phyloP scores from a whole-genome alignment of 2,113 vertebrate genomes.

The Neopipo cinnamomea region DNA sequence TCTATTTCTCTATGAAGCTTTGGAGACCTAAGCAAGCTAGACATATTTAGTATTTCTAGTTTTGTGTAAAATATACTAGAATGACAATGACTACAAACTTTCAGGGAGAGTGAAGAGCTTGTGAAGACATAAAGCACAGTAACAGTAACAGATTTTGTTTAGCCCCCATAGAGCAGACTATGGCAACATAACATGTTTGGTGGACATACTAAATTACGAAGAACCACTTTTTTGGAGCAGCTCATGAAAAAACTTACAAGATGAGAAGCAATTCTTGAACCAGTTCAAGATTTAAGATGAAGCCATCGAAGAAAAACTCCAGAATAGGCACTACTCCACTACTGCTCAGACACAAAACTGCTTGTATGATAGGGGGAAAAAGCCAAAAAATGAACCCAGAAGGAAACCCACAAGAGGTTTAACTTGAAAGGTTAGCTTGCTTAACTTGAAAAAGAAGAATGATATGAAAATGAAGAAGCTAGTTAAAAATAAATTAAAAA shows the following conservation, averaged over 20 bases:
- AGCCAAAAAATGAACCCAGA: not conserved
- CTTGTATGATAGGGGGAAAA: not conserved
- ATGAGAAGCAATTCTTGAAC: not conserved
- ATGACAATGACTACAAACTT: not conserved
- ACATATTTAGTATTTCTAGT: no score
- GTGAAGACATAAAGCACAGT: not conserved
- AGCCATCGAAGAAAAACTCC: not conserved
- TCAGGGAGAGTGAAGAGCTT: not conserved
- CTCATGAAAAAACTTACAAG: not conserved
- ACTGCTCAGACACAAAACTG: not conserved
- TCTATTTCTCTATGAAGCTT: not conserved
- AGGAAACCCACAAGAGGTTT: conserved; percentile 20
- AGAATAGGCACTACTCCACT: not conserved
- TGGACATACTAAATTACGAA: not conserved
- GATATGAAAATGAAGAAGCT: conserved; percentile 25
- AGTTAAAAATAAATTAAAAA: conserved; percentile 64
- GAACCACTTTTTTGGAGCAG: not conserved
- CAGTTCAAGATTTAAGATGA: not conserved
- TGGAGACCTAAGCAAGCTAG: not conserved
- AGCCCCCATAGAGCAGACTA: not conserved
- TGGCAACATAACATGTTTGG: not conserved
- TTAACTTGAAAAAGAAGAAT: conserved; percentile 44
- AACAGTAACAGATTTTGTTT: not conserved
- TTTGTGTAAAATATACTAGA: not conserved
- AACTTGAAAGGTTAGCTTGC: conserved; percentile 38